These are phyloP conservation scores for Scolopax rusticola DNA, from an alignment of 2,797 vertebrate species.

Conservation along the genomic window DNA sequence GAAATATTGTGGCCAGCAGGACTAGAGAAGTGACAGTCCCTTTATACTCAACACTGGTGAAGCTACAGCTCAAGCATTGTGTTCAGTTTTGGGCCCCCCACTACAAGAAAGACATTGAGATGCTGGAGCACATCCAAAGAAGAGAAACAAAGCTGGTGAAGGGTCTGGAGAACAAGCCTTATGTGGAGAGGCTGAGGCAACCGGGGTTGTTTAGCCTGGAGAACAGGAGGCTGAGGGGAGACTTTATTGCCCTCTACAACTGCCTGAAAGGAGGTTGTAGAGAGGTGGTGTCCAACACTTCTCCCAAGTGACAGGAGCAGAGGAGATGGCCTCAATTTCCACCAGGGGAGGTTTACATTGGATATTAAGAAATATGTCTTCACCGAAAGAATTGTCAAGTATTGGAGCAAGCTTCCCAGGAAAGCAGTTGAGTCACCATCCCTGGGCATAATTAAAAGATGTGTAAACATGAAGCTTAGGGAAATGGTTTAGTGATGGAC, in stretches of 20 bases:
- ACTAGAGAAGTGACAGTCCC: not conserved
- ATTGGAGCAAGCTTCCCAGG: not conserved
- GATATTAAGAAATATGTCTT: not conserved
- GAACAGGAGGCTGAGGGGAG: not conserved
- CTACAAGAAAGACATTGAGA: not conserved
- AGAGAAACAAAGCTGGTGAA: not conserved
- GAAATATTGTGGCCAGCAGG: not conserved
- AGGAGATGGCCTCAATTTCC: not conserved
- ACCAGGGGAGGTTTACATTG: not conserved
- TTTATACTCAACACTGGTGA: not conserved
- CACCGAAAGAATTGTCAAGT: not conserved
- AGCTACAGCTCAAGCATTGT: accelerated
- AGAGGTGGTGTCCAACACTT: not conserved
- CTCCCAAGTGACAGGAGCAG: not conserved
- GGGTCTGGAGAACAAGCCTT: not conserved
- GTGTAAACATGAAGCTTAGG: not conserved
- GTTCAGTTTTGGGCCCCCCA: not conserved
- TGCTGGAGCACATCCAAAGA: not conserved
- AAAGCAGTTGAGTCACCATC: not conserved
- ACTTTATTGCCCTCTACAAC: not conserved
- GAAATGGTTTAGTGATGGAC: not conserved
- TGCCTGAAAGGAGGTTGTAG: not conserved
- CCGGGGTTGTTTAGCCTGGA: not conserved
- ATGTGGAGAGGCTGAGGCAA: not conserved
- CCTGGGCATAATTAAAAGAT: not conserved